These are phyloP conservation scores for Laspeyria flexula DNA, from an alignment of 2,888 invertebrate species.

Conservation along the genomic window DNA sequence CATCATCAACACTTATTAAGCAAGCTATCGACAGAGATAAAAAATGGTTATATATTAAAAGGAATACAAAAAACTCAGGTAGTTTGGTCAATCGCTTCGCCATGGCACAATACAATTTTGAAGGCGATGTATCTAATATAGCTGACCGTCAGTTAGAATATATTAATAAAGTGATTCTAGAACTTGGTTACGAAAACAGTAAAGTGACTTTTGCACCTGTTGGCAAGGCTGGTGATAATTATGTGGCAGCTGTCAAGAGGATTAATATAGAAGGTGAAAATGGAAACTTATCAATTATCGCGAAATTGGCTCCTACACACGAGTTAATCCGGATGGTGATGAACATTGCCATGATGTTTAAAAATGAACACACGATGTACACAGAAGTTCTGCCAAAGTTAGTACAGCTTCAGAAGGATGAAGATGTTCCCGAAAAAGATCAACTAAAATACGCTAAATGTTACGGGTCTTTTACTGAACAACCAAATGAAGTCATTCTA, in stretches of 20 bases:
- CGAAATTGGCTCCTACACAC: slow-evolving; percentile 52
- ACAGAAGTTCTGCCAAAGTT: slow-evolving; percentile 53
- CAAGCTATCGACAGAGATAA: neutral
- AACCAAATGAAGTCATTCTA: slow-evolving; percentile 53
- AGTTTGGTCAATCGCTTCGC: neutral
- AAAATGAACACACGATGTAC: slow-evolving; percentile 58
- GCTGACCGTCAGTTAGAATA: slow-evolving; percentile 15
- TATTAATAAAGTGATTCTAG: slow-evolving; percentile 39
- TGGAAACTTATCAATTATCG: slow-evolving; percentile 47
- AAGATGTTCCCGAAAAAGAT: slow-evolving; percentile 49
- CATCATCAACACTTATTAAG: neutral
- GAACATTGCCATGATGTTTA: slow-evolving; percentile 40
- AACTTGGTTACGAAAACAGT: slow-evolving; percentile 37
- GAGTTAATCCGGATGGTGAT: slow-evolving; percentile 36
- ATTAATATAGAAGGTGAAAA: slow-evolving; percentile 43
- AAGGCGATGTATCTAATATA: slow-evolving; percentile 36
- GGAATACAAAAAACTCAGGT: neutral
- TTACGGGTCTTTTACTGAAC: slow-evolving; percentile 51
- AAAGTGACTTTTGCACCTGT: slow-evolving; percentile 48
- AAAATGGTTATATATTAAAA: neutral
- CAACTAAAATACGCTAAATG: slow-evolving; percentile 51
- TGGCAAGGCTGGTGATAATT: slow-evolving; percentile 56
- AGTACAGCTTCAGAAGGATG: slow-evolving; percentile 48
- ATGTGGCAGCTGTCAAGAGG: slow-evolving; percentile 46
- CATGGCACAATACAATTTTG: slow-evolving; percentile 31